These are phyloP conservation scores for Philantomba maxwellii DNA, from an alignment of 2,113 vertebrate genomes.

Conservation along the genomic window DNA sequence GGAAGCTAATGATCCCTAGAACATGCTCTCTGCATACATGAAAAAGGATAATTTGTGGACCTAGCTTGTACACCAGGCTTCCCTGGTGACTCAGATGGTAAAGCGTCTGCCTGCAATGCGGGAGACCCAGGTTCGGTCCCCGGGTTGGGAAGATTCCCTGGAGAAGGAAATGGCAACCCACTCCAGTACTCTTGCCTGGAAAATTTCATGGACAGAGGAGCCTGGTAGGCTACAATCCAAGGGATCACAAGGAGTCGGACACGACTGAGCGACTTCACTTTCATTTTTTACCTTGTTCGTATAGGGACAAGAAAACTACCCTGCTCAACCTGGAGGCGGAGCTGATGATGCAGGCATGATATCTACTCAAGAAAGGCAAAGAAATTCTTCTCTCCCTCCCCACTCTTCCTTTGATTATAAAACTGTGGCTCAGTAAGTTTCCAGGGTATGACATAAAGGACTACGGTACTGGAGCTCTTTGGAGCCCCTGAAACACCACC, in stretches of 20 bases:
- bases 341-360: background rate
- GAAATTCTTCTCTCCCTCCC: background rate
- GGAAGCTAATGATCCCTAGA: background rate
- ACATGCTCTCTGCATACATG: background rate
- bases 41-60: background rate
- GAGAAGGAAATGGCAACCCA: background rate
- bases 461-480: background rate
- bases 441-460: background rate
- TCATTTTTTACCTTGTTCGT: background rate
- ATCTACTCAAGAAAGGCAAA: background rate
- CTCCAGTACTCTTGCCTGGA: background rate
- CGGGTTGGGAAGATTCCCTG: background rate
- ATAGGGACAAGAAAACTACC: background rate
- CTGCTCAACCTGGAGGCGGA: background rate
- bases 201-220: background rate
- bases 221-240: background rate
- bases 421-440: background rate
- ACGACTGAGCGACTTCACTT: background rate
- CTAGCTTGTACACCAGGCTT: background rate
- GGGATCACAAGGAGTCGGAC: background rate
- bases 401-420: background rate
- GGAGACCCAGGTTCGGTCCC: background rate
- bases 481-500: background rate
- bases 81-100: background rate
- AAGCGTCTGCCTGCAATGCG: background rate